Evolutionary conservation across 2,888 invertebrate species (phyloP).

Genomic region (Drosophila putrida): DNA sequence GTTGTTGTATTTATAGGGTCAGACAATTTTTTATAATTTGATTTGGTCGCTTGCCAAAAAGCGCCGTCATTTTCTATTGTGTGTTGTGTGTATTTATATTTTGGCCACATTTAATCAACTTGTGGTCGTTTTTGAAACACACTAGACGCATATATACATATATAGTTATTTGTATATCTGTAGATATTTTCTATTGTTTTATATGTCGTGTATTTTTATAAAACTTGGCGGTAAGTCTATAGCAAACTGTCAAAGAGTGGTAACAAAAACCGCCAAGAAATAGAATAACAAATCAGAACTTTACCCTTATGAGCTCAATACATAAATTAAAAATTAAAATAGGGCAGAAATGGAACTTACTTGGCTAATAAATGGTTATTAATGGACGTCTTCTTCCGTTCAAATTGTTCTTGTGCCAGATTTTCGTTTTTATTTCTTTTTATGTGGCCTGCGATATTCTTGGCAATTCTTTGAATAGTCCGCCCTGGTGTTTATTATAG

Average conservation of each 20-base stretch:
- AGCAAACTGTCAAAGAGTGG: constrained; percentile 35
- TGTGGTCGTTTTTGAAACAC: constrained; percentile 36
- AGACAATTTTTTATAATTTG: constrained; percentile 62
- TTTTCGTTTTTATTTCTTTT: constrained; percentile 16
- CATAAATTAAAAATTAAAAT: constrained; percentile 51
- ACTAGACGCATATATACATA: constrained; percentile 13
- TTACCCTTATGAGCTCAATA: constrained; percentile 44
- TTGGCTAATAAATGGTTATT: constrained; percentile 61
- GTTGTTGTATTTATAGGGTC: constrained; percentile 44
- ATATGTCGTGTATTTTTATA: constrained; percentile 33
- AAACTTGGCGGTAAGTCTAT: constrained; percentile 47
- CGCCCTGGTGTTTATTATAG: constrained; percentile 28
- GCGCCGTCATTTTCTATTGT: constrained; percentile 51
- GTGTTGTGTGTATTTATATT: constrained; percentile 44
- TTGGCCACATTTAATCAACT: constrained; percentile 67
- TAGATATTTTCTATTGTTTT: constrained; percentile 28
- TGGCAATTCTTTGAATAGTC: constrained; percentile 42
- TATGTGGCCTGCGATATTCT: constrained; percentile 25
- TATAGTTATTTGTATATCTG: constrained; percentile 14
- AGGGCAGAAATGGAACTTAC: constrained; percentile 58
- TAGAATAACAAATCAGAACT: constrained; percentile 9
- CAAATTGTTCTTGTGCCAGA: constrained; percentile 22
- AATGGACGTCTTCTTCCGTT: constrained; percentile 32
- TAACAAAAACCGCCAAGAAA: constrained; percentile 28
- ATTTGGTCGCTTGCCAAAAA: constrained; percentile 73